Evolutionary conservation across 2,888 invertebrate genomes (phyloP).

Genomic region (Leptopilina drosophilae): DNA sequence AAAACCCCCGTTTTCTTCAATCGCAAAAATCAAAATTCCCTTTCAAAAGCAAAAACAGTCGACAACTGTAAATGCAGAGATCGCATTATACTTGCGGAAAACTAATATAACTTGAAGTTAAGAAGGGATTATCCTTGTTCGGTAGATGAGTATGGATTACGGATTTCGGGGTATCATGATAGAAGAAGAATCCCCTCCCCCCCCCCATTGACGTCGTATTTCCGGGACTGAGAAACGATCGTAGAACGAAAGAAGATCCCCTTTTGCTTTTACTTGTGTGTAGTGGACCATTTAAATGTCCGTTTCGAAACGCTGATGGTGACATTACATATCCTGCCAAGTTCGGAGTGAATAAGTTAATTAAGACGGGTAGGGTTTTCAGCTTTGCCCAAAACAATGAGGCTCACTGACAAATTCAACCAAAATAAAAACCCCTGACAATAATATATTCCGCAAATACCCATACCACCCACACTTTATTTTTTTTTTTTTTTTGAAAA

Average conservation of each 20-base stretch:
- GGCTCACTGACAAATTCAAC: slow-evolving; percentile 71
- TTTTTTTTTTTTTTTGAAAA: slow-evolving; percentile 42
- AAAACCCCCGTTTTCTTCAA: too few relatives aligned
- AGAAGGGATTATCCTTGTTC: slow-evolving; percentile 21
- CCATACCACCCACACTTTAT: slow-evolving; percentile 61
- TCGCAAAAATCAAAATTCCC: too few relatives aligned
- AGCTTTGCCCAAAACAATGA: slow-evolving; percentile 69
- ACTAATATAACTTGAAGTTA: slow-evolving; percentile 9
- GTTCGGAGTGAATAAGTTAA: slow-evolving; percentile 74
- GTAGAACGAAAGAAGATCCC: slow-evolving; percentile 48
- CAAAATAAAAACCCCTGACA: slow-evolving; percentile 74
- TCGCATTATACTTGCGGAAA: neutral
- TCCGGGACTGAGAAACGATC: slow-evolving; percentile 55
- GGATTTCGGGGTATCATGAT: slow-evolving; percentile 52
- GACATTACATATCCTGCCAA: slow-evolving; percentile 73
- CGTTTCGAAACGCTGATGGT: slow-evolving; percentile 53
- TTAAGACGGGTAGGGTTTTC: slow-evolving; percentile 74
- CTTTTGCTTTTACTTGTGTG: slow-evolving; percentile 49
- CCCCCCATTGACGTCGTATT: slow-evolving; percentile 51
- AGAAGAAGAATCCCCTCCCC: neutral
- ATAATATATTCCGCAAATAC: slow-evolving; percentile 45
- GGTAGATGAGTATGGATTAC: slow-evolving; percentile 24
- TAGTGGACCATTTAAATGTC: slow-evolving; percentile 65
- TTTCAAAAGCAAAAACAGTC: neutral
- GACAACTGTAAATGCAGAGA: neutral